Evolutionary conservation across 2,797 vertebrate genomes (phyloP).

Genomic region (Discoglossus pictus): DNA sequence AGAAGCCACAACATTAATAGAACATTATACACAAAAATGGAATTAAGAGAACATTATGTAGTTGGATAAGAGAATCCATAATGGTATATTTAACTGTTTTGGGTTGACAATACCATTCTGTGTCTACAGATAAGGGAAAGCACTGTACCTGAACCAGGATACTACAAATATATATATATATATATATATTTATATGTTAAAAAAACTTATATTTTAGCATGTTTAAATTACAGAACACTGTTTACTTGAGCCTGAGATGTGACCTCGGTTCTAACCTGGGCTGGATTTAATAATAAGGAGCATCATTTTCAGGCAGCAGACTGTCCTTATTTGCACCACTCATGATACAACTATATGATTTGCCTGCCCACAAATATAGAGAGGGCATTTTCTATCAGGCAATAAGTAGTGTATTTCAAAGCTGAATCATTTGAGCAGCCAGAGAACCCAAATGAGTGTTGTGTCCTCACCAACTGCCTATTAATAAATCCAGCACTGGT

Average conservation of each 20-base stretch:
- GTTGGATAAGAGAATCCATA: slow-evolving; percentile 61
- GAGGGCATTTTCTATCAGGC: too few relatives aligned
- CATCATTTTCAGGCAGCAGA: too few relatives aligned
- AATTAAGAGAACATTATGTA: slow-evolving; percentile 75
- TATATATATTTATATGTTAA: slow-evolving; percentile 62
- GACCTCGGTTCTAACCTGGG: slow-evolving; percentile 73
- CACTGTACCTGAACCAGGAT: slow-evolving; percentile 69
- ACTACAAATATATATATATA: slow-evolving; percentile 71
- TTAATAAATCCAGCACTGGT: too few relatives aligned
- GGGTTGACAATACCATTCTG: slow-evolving; percentile 65
- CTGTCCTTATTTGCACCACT: too few relatives aligned
- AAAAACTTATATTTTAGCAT: slow-evolving; percentile 63
- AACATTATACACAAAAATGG: slow-evolving; percentile 83
- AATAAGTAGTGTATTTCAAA: too few relatives aligned
- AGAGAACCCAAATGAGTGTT: too few relatives aligned
- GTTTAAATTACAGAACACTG: slow-evolving; percentile 71
- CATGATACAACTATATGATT: too few relatives aligned
- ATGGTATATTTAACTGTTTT: slow-evolving; percentile 62
- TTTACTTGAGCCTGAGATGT: slow-evolving; percentile 72
- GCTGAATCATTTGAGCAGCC: too few relatives aligned
- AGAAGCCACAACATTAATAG: slow-evolving; percentile 72
- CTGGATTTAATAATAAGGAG: too few relatives aligned
- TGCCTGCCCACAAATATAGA: too few relatives aligned
- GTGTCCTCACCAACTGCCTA: too few relatives aligned
- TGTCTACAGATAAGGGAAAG: slow-evolving; percentile 71